Conservation (phyloP, 2,797 vertebrate species). For the Clarias platycephalus region DNA sequence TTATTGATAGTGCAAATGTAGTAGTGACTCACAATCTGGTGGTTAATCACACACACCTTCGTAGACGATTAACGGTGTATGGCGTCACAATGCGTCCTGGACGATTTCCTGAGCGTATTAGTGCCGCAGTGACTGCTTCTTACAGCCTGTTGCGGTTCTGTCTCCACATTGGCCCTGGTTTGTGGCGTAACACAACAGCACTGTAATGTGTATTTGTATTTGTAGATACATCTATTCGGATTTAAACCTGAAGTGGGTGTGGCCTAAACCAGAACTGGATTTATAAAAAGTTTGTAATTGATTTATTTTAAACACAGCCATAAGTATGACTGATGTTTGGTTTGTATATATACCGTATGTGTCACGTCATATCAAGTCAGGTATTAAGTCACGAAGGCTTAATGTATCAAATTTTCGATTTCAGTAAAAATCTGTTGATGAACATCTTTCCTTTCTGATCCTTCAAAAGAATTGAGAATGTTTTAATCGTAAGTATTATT, state of each 20-base stretch:
- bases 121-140: conserved; percentile 6
- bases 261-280: background rate
- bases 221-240: background rate
- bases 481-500: too few relatives aligned
- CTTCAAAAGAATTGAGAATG: too few relatives aligned
- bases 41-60: conserved; percentile 75
- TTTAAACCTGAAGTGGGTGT: background rate
- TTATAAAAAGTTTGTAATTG: too few relatives aligned
- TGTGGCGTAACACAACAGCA: background rate
- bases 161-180: background rate
- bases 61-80: conserved; percentile 75
- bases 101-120: conserved; percentile 66
- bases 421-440: too few relatives aligned
- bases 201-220: too few relatives aligned
- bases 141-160: conserved; percentile 6
- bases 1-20: conserved; percentile 81
- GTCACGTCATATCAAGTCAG: too few relatives aligned
- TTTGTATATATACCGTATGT: background rate
- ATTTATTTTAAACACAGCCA: background rate
- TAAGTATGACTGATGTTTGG: background rate
- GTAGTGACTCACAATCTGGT: conserved; percentile 72
- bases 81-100: conserved; percentile 46
- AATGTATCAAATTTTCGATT: too few relatives aligned
- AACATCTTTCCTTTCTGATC: too few relatives aligned
- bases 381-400: too few relatives aligned